These are phyloP conservation scores for Chorisops tibialis DNA, from an alignment of 2,888 invertebrate species.

Conservation along the genomic window DNA sequence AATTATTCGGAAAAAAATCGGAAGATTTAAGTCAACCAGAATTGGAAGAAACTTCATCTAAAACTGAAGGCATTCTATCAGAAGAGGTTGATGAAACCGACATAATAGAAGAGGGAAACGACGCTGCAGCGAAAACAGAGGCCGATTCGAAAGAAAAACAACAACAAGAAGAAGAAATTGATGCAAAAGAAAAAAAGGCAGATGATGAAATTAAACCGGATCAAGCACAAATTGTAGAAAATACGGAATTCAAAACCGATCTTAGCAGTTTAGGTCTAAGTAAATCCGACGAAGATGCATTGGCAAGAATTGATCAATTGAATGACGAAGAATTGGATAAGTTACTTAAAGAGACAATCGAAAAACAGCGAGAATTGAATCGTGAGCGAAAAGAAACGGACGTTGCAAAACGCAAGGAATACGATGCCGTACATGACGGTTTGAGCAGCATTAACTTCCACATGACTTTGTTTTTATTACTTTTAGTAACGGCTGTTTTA, in stretches of 20 bases:
- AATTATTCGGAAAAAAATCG: constrained; percentile 36
- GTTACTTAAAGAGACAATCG: constrained; percentile 35
- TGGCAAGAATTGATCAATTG: constrained; percentile 20
- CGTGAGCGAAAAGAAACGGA: constrained; percentile 35
- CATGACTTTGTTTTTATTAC: constrained; percentile 67
- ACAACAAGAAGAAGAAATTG: background rate
- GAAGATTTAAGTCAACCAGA: constrained; percentile 28
- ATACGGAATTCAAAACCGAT: too few relatives aligned
- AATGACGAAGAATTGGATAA: constrained; percentile 35
- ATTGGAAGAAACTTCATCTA: constrained; percentile 25
- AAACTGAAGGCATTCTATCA: background rate
- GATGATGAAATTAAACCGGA: background rate
- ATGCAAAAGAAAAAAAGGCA: background rate
- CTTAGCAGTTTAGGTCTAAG: background rate
- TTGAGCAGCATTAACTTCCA: constrained; percentile 66
- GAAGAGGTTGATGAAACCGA: background rate
- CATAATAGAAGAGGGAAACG: background rate
- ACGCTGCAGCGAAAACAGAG: background rate
- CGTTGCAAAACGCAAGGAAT: constrained; percentile 37
- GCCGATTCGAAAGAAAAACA: constrained; percentile 4
- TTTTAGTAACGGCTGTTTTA: constrained; percentile 62
- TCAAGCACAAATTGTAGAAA: constrained; percentile 30
- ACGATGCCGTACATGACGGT: constrained; percentile 39
- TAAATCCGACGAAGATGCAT: constrained; percentile 18
- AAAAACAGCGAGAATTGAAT: constrained; percentile 34